Base-by-base conservation (phyloP, 2,113 vertebrate species). In the Cynocephalus volans region DNA sequence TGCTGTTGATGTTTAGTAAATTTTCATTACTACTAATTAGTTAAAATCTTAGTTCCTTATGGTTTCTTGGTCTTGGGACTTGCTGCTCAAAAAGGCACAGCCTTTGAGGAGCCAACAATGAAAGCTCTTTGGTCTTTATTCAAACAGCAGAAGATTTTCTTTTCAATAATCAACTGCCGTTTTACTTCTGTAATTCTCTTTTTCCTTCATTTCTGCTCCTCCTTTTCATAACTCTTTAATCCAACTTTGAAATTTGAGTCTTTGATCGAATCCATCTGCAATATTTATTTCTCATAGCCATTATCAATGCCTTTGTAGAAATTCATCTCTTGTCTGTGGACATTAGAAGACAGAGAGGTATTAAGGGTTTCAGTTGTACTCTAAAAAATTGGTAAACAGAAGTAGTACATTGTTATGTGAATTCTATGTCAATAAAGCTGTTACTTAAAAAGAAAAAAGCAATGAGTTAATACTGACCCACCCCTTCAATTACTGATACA, bases 131-230 rank as follows among this genome's bases (percentile, higher is more conserved):
- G 28, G 41, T 93, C 93, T 89, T 95, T 64, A 96, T 84, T 97
- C 75, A 90, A 97, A 95, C 10, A 73, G 80, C 26, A 91, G 48
- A 80, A 93, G 72, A 91, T 88, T 86, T 93, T 86, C 90, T 96
- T 84, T 96, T 76, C 65, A 91, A 84, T 88, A 80, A 86, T 88
- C 77, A 89, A 95, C 23, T 67, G 31, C 14, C 95, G 3, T 81
- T 96, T 88, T 76, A 82, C 69, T 62, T 90, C 50, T 77, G 33
- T 26, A 72, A 85, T 96, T 97, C 65, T 97, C 65, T 17, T 83
- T 69, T 79, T 90, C 79, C 62, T 93, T 87, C 81, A 56, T 5
- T 65, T 87, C 80, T 88, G 31, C 36, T 45, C 73, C 24, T 91
- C 94, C 24, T 88, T 95, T 93, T 54, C 36, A 86, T n/a, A 58